phyloP scores from a whole-genome alignment of 2,888 invertebrate genomes.

The Hemithea aestivaria region DNA sequence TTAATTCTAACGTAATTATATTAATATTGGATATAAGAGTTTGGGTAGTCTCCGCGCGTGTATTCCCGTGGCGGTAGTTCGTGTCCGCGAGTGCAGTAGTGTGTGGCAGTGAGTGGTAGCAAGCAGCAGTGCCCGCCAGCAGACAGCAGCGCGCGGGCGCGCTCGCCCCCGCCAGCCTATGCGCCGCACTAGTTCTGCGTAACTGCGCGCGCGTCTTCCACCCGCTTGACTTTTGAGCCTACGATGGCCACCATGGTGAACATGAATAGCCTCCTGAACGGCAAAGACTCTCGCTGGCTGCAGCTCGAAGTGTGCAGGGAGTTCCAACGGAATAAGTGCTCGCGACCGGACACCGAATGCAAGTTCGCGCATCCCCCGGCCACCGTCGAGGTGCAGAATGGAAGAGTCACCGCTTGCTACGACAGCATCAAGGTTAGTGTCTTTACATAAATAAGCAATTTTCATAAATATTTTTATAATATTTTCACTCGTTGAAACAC shows the following conservation, averaged over 20 bases:
- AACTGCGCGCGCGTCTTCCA: slow-evolving; percentile 61
- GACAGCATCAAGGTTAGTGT: slow-evolving; percentile 99
- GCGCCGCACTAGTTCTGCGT: slow-evolving; percentile 73
- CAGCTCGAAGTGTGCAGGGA: slow-evolving; percentile 99
- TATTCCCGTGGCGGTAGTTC: slow-evolving; percentile 42
- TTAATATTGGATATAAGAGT: slow-evolving; percentile 70
- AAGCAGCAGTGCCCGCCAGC: slow-evolving; percentile 57
- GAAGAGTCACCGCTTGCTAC: slow-evolving; percentile 99
- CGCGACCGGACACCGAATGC: slow-evolving; percentile 99
- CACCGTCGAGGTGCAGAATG: slow-evolving; percentile 99
- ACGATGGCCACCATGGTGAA: slow-evolving; percentile 93
- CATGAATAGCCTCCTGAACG: slow-evolving; percentile 97
- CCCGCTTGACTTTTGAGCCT: slow-evolving; percentile 56
- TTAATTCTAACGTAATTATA: slow-evolving; percentile 71
- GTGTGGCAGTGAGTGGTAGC: slow-evolving; percentile 54
- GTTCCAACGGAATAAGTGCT: slow-evolving; percentile 99
- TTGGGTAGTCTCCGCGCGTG: slow-evolving; percentile 48
- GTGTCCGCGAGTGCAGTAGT: slow-evolving; percentile 56
- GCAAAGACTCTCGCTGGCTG: slow-evolving; percentile 99
- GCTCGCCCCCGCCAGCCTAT: slow-evolving; percentile 68
- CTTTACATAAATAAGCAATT: too few relatives aligned
- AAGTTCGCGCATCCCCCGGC: slow-evolving; percentile 99
- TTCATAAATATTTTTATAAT: too few relatives aligned
- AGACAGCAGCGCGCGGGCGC: slow-evolving; percentile 69
- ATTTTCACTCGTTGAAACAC: too few relatives aligned